phyloP scores from a whole-genome alignment of 2,797 vertebrate genomes.

The Alca torda region DNA sequence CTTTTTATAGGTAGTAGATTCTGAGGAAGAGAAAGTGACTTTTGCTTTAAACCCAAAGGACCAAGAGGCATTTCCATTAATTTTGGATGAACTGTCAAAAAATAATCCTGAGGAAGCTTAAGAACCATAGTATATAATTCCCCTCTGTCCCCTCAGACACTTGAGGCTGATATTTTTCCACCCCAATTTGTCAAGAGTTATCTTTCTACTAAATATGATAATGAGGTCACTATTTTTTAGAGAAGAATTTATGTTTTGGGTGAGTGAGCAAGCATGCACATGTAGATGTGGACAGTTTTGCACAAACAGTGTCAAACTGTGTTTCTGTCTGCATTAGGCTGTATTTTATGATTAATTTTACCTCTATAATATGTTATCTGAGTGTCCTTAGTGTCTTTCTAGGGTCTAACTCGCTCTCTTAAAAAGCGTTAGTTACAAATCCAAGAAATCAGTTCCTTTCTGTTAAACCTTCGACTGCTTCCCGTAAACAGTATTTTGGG shows the following conservation, averaged over 20 bases:
- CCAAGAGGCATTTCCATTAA: background rate
- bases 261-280: background rate
- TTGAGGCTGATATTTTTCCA: background rate
- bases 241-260: background rate
- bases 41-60: background rate
- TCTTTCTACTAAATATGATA: background rate
- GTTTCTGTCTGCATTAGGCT: background rate
- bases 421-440: background rate
- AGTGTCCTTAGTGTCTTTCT: background rate
- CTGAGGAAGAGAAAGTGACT: background rate
- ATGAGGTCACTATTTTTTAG: background rate
- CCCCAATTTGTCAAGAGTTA: background rate
- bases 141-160: background rate
- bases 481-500: background rate
- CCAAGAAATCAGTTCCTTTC: background rate
- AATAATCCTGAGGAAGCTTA: background rate
- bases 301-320: background rate
- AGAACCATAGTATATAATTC: background rate
- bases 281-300: background rate
- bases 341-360: background rate
- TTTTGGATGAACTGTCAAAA: background rate
- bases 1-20: background rate
- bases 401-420: background rate
- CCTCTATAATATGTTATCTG: background rate
- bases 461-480: background rate